Evolutionary conservation across 2,113 vertebrate species (phyloP).

Genomic region (Lynx canadensis): DNA sequence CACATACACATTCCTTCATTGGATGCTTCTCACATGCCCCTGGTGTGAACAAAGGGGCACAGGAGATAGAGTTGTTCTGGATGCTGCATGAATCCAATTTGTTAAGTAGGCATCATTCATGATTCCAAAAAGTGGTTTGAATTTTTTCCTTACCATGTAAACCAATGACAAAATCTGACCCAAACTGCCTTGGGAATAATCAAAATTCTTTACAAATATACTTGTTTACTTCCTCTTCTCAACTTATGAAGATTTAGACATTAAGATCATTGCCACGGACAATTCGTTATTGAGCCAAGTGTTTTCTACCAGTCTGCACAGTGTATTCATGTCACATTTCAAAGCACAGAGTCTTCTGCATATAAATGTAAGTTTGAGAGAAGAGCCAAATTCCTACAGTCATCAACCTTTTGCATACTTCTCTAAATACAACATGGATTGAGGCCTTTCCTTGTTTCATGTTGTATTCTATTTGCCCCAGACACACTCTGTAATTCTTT

Average conservation of each 20-base stretch:
- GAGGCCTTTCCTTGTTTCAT: background rate
- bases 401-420: background rate
- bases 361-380: background rate
- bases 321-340: background rate
- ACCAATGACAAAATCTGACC: constrained; percentile 29
- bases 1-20: background rate
- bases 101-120: background rate
- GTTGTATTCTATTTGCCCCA: background rate
- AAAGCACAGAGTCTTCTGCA: background rate
- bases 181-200: background rate
- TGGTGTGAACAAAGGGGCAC: background rate
- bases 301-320: background rate
- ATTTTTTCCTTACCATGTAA: background rate
- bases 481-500: background rate
- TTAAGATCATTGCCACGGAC: background rate
- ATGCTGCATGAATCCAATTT: background rate
- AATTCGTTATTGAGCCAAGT: background rate
- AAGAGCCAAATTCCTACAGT: background rate
- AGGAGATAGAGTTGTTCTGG: background rate
- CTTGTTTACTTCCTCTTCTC: constrained; percentile 17
- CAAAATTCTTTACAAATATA: constrained; percentile 22
- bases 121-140: background rate
- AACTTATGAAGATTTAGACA: background rate
- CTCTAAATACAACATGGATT: background rate
- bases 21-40: background rate